A percentile compares a stretch with the other conserved stretches of the same genome.
Conservation (phyloP, 30 jellyfish, hydroid and myxozoan species). For the Nemopilema nomurai region DNA sequence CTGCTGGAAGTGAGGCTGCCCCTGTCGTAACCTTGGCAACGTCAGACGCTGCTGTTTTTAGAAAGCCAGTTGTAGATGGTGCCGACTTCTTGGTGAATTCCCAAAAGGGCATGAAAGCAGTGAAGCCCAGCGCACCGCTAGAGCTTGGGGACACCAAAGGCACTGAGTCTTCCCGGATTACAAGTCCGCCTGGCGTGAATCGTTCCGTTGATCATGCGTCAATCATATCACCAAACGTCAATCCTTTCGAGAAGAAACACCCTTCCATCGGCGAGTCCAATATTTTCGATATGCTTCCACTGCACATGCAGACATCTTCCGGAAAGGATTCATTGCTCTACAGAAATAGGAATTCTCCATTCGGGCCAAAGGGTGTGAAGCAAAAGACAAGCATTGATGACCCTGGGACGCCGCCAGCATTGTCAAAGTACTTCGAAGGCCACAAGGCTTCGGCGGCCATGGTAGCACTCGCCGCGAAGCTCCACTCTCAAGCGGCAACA, state of each 20-base stretch:
- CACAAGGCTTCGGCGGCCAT: conserved; percentile 71
- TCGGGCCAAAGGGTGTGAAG: neutral
- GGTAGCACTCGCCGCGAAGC: conserved; percentile 65
- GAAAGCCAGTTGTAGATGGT: neutral
- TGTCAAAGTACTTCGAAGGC: conserved; percentile 53
- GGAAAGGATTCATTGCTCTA: conserved; percentile 17
- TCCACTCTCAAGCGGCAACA: conserved; percentile 55
- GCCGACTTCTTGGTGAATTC: neutral
- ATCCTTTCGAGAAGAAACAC: conserved; percentile 51
- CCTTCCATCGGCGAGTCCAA: conserved; percentile 32
- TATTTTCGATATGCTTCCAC: conserved; percentile 53
- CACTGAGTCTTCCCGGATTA: neutral
- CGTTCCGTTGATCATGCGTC: conserved; percentile 34
- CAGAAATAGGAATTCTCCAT: conserved; percentile 7
- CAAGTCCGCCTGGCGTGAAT: neutral
- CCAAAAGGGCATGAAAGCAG: neutral
- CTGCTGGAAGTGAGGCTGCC: conserved; percentile 6
- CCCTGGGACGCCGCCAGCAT: conserved; percentile 37
- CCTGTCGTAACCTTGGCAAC: neutral
- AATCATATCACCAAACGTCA: conserved; percentile 41
- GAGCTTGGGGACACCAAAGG: conserved; percentile 10
- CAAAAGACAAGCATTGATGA: conserved; percentile 30
- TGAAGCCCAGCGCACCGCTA: neutral
- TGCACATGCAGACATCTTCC: conserved; percentile 29
- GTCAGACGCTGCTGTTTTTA: neutral